Evolutionary conservation across 2,797 vertebrate genomes (phyloP), one percentile per base, ranked within the genome.

Genomic region (Eremophila alpestris): DNA sequence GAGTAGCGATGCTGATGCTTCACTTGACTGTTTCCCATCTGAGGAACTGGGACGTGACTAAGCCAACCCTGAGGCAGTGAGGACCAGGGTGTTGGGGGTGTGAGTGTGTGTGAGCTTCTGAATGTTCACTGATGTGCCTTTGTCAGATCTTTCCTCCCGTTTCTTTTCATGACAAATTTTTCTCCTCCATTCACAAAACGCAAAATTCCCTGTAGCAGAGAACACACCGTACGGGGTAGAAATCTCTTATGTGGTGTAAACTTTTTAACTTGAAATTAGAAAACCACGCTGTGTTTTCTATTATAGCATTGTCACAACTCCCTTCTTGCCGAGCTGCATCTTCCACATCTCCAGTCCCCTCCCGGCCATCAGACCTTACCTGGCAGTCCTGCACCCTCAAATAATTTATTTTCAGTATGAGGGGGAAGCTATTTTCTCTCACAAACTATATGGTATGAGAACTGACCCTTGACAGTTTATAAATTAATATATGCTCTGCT

Each of bases 141-240:
- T 29, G 60, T 34, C 77, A 65, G 38, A 21, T 30, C 48, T 46
- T 68, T 36, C 12, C 40, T 43, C 46, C 12, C 32, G 1, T 36
- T 76, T 34, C 55, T 60, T 54, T 43, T 22, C 12, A 43, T 16
- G 56, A 16, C 45, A 4, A 1, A 7, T 54, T 68, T 78, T 54
- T 34, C 38, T 40, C 38, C n/a, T 81, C 52, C 41, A 29, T 36
- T 63, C 84, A 67, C n/a, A 73, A 90, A 80, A 65, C 1, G 6
- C 7, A 5, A 58, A 76, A 58, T 43, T 71, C 24, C 16, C 29
- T 13, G 16, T 1, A 54, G 43, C 55, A 24, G 43, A 65, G 63
- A 73, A 30, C 4, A n/a, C 13, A 38, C 62, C 77, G 24, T 27
- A 41, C 0, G 0, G 21, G 26, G 10, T 9, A 68, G n/a, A 69